phyloP scores from a whole-genome alignment of 2,113 vertebrate species.

The Cichladusa arquata region DNA sequence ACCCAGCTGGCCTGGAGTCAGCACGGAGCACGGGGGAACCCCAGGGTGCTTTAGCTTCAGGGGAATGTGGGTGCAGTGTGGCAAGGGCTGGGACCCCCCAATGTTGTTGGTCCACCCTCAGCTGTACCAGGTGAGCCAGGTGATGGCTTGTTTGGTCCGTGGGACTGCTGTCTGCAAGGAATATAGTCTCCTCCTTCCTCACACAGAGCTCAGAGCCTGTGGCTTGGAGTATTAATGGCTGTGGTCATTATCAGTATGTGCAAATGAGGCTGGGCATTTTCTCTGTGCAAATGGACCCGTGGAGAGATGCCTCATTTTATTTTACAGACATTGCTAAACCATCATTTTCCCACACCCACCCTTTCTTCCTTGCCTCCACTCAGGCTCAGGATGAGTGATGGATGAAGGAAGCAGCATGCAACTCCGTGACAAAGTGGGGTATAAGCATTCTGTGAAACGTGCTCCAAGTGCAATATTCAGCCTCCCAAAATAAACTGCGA shows the following conservation, averaged over 20 bases:
- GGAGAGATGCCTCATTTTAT: not conserved
- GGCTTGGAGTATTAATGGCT: not conserved
- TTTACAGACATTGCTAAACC: not conserved
- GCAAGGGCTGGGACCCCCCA: not conserved
- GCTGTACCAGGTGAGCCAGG: accelerated
- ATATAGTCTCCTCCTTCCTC: not conserved
- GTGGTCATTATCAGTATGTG: not conserved
- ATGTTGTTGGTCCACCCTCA: not conserved
- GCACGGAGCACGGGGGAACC: not conserved
- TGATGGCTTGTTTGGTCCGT: not conserved
- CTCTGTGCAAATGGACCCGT: not conserved
- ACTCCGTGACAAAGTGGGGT: not conserved
- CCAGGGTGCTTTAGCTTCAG: accelerated
- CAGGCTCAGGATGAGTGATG: accelerated
- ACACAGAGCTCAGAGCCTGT: not conserved
- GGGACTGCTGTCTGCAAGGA: not conserved
- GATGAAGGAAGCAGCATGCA: not conserved
- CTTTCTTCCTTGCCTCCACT: not conserved
- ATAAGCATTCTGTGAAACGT: not conserved
- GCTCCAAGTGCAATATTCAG: not conserved
- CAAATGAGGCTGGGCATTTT: not conserved
- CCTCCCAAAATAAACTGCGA: not conserved
- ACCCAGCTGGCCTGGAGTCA: not conserved
- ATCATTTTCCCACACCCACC: not conserved
- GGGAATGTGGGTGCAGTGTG: accelerated